Evolutionary conservation across 2,797 vertebrate species (phyloP).

Genomic region (Manis pentadactyla): DNA sequence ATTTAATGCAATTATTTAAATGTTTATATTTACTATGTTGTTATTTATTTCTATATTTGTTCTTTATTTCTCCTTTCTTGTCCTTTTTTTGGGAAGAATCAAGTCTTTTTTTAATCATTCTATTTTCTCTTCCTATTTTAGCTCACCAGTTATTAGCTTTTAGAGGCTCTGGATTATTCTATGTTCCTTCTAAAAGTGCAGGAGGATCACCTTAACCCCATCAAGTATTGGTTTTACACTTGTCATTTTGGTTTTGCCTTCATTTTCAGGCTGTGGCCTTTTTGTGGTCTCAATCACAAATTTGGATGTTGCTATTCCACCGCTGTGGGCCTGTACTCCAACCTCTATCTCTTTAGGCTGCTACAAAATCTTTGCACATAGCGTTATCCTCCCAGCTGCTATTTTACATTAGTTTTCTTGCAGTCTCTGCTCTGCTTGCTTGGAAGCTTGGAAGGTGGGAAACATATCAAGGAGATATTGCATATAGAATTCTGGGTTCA

Average conservation of each 20-base stretch:
- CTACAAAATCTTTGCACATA: neutral
- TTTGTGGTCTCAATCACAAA: neutral
- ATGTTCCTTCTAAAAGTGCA: neutral
- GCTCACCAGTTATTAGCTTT: neutral
- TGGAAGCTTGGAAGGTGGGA: neutral
- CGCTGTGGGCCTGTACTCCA: neutral
- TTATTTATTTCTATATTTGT: slow-evolving; percentile 4
- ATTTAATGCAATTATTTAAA: slow-evolving; percentile 6
- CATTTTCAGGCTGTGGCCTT: neutral
- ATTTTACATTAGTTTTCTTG: neutral
- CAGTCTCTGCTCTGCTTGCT: neutral
- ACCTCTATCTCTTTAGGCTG: neutral
- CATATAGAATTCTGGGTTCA: neutral
- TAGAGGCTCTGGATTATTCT: neutral
- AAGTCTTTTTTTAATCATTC: neutral
- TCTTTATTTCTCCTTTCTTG: neutral
- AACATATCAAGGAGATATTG: neutral
- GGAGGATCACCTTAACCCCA: neutral
- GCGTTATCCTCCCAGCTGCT: neutral
- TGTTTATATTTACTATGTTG: neutral
- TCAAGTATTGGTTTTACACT: neutral
- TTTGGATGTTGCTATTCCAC: neutral
- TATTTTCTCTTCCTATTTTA: neutral
- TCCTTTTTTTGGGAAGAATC: neutral
- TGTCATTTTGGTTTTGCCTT: neutral